Evolutionary conservation across 2,888 invertebrate species (phyloP).

Genomic region (Flexamia atlantica): DNA sequence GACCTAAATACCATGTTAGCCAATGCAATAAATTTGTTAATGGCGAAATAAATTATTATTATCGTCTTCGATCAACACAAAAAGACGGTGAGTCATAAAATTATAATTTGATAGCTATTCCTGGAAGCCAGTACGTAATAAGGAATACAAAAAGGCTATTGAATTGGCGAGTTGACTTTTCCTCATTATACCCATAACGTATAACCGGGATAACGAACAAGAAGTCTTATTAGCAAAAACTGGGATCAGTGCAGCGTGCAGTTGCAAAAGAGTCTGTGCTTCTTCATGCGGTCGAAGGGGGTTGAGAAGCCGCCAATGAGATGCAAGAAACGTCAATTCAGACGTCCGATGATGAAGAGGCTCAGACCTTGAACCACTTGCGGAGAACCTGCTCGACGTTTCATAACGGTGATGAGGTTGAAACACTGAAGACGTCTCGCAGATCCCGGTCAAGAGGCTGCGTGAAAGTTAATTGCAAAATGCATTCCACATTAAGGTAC

Average conservation of each 20-base stretch:
- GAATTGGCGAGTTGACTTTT: too few species aligned
- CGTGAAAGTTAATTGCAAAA: slow-evolving; percentile 34
- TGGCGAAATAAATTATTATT: too few species aligned
- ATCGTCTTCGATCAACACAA: too few species aligned
- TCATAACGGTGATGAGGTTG: slow-evolving; percentile 18
- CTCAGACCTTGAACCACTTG: slow-evolving; percentile 14
- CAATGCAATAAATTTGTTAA: too few species aligned
- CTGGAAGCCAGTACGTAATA: too few species aligned
- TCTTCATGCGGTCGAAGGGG: not conserved
- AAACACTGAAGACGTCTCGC: not conserved
- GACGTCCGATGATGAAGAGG: slow-evolving; percentile 19
- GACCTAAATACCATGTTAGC: too few species aligned
- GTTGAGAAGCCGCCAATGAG: not conserved
- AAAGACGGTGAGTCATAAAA: too few species aligned
- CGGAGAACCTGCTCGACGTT: slow-evolving; percentile 28
- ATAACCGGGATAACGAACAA: too few species aligned
- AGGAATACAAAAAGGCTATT: too few species aligned
- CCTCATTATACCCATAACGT: too few species aligned
- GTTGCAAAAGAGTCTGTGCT: not conserved
- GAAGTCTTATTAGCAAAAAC: not conserved
- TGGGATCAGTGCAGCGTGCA: not conserved
- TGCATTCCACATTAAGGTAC: not conserved
- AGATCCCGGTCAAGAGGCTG: not conserved
- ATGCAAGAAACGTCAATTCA: not conserved
- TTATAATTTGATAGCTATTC: too few species aligned